These are phyloP conservation scores for Daphoenositta chrysoptera DNA, from an alignment of 2,113 vertebrate species.

Conservation along the genomic window DNA sequence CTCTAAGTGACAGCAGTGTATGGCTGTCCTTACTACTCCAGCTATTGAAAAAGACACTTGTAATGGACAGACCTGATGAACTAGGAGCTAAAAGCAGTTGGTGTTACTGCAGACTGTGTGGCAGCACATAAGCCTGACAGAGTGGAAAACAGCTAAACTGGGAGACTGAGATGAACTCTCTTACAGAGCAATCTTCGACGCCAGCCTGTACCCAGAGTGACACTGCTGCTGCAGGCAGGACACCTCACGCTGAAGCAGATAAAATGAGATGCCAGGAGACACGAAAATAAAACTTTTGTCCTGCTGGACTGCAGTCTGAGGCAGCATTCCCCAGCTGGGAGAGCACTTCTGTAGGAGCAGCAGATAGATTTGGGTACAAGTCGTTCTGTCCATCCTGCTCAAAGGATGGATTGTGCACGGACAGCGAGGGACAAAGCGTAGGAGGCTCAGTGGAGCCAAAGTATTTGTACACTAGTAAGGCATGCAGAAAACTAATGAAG, in stretches of 20 bases:
- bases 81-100: background rate
- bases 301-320: background rate
- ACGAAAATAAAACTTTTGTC: background rate
- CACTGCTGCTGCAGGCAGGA: background rate
- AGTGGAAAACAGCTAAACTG: background rate
- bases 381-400: background rate
- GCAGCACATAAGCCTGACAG: background rate
- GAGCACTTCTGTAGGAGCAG: background rate
- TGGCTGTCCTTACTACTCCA: background rate
- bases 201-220: background rate
- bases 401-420: conserved; percentile 12
- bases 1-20: background rate
- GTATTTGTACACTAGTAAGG: background rate
- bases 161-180: background rate
- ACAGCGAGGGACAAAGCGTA: background rate
- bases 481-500: background rate
- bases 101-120: background rate
- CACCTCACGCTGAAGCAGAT: background rate
- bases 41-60: background rate
- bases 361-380: background rate
- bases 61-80: background rate
- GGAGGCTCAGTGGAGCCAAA: conserved; percentile 16
- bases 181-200: background rate
- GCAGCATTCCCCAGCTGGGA: background rate
- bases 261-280: background rate